Evolutionary conservation across 2,797 vertebrate genomes (phyloP), one percentile per base, ranked within the genome.

Genomic region (Urocyon cinereoargenteus): DNA sequence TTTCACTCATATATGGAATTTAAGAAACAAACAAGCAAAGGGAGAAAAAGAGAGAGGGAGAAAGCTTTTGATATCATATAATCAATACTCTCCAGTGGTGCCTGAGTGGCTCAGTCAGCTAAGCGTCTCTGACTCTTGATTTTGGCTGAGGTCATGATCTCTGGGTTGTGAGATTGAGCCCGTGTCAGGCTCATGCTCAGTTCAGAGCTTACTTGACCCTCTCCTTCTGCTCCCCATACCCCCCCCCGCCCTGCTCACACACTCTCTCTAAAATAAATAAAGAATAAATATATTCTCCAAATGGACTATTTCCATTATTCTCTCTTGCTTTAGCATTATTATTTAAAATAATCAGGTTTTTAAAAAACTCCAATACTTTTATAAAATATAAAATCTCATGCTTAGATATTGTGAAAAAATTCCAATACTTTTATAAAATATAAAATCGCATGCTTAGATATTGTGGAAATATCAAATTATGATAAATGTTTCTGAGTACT

Each of bases 391-490:
- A 89, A 93, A 61, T 89, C 15, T 64, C 19, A 57, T 28, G 5
- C 88, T 89, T 90, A 59, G 8, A 13, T 78, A 82, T 45, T 24
- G 92, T 49, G 57, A 59, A 91, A 62, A 75, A 45, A 45, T 45
- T 45, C 21, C 10, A 24, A 45, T 70, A 64, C 22, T 84, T 94
- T 97, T 85, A 59, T 79, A 85, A 94, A 85, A 75, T 68, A 83
- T 89, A 86, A 89, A 93, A 61, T 89, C 15, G 70, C 19, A 57
- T 28, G 5, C 88, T 89, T 90, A 59, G 8, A 13, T 78, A 82
- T 45, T 24, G 92, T 49, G 57, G 59, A 91, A 62, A 75, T 91
- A 61, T 55, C 53, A 97, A 85, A 91, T 85, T 82, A 51, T 81
- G 34, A 84, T 70, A 77, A 89, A 68, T 11, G 45, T 55, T 96